Conservation (phyloP, 2,888 invertebrate genomes). For the Acrobasis repandana region DNA sequence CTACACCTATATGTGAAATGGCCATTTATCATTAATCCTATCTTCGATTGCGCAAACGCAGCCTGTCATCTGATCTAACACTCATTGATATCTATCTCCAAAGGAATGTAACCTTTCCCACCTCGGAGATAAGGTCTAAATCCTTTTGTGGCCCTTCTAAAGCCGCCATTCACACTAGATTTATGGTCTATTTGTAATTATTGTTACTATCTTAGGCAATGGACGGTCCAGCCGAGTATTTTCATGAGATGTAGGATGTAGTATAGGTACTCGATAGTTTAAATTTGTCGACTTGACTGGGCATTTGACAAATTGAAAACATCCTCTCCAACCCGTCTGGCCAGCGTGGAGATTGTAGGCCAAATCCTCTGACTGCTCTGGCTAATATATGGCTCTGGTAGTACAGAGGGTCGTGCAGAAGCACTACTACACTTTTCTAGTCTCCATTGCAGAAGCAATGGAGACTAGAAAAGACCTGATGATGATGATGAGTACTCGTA, state of each 20-base stretch:
- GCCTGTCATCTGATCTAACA: conserved; percentile 17
- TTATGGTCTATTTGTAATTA: conserved; percentile 19
- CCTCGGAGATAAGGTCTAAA: background rate
- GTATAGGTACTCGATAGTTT: background rate
- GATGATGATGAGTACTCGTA: no score
- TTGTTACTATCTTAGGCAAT: conserved; percentile 18
- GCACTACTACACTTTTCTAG: no score
- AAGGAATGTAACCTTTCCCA: background rate
- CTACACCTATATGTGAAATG: conserved; percentile 14
- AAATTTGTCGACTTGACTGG: background rate
- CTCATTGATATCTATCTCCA: conserved; percentile 12
- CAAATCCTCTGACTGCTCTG: no score
- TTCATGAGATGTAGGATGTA: conserved; percentile 1
- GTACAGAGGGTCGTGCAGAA: no score
- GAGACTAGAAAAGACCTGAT: no score
- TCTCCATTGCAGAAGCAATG: no score
- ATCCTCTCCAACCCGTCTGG: no score
- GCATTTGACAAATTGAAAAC: background rate
- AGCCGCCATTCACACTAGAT: conserved; percentile 8
- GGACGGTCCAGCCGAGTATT: conserved; percentile 2
- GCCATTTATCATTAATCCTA: conserved; percentile 17
- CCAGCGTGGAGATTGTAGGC: no score
- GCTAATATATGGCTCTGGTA: no score
- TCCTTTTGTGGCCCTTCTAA: background rate
- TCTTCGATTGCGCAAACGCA: conserved; percentile 17